phyloP scores from a whole-genome alignment of 30 jellyfish, hydroid and myxozoan species.

The Rhopilema esculentum region DNA sequence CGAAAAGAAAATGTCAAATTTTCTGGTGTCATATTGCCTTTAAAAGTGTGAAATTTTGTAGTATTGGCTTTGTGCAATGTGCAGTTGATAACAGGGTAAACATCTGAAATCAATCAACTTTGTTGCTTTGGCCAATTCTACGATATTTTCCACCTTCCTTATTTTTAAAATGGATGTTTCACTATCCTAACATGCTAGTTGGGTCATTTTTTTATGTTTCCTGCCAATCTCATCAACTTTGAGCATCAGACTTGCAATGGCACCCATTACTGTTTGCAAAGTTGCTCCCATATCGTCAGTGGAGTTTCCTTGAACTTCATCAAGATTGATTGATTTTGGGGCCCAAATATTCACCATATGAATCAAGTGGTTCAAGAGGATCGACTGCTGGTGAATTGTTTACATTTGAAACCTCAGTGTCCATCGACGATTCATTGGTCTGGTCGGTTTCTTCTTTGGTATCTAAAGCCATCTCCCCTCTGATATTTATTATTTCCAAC shows the following conservation, averaged over 20 bases:
- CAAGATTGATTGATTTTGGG: background rate
- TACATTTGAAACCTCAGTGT: too few species aligned
- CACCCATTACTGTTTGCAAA: conserved; percentile 39
- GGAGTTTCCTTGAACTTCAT: background rate
- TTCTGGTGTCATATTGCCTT: conserved; percentile 7
- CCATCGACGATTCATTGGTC: background rate
- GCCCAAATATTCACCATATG: too few species aligned
- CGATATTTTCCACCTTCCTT: conserved; percentile 35
- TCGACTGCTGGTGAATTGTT: too few species aligned
- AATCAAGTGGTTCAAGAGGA: too few species aligned
- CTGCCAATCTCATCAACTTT: conserved; percentile 47
- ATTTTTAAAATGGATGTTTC: background rate
- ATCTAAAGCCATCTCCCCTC: too few species aligned
- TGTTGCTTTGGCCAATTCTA: conserved; percentile 17
- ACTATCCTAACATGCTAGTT: conserved; percentile 28
- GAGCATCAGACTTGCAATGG: conserved; percentile 26
- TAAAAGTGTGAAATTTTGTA: too few species aligned
- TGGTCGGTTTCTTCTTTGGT: background rate
- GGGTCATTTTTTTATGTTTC: conserved; percentile 16
- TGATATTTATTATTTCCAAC: background rate
- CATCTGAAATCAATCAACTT: conserved; percentile 41
- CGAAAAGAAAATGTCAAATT: conserved; percentile 15
- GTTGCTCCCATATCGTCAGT: conserved; percentile 7
- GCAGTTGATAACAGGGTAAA: background rate
- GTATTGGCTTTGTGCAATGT: background rate